Percentiles rank a stretch among this genome's conserved stretches.
These are phyloP conservation scores for Aporophyla nigra DNA, from an alignment of 2,888 invertebrate genomes.

Conservation along the genomic window DNA sequence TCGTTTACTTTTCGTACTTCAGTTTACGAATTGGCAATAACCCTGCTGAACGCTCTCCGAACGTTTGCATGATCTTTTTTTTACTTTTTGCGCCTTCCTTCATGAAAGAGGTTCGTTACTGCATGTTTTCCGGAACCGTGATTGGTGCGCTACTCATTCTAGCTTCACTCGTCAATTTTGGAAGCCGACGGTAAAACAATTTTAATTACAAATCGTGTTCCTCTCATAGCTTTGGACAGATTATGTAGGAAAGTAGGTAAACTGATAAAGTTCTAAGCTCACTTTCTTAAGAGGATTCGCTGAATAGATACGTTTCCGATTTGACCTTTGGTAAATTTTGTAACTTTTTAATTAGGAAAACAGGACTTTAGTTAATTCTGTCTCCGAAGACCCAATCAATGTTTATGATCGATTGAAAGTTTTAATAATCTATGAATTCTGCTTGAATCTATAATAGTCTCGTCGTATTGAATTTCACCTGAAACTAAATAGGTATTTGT, in stretches of 20 bases:
- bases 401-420: slow-evolving; percentile 1
- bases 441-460: slow-evolving; percentile 3
- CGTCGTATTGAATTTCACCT: slow-evolving; percentile 31
- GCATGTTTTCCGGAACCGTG: slow-evolving; percentile 75
- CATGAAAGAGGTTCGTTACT: slow-evolving; percentile 80
- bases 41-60: slow-evolving; percentile 18
- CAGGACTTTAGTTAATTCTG: neutral
- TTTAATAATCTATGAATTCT: slow-evolving; percentile 1
- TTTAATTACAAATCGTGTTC: slow-evolving; percentile 41
- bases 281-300: slow-evolving; percentile 44
- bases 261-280: slow-evolving; percentile 35
- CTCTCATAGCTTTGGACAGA: slow-evolving; percentile 28
- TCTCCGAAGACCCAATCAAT: slow-evolving; percentile 6
- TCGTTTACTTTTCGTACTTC: slow-evolving; percentile 21
- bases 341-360: slow-evolving; percentile 39
- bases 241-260: slow-evolving; percentile 31
- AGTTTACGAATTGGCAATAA: slow-evolving; percentile 43
- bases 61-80: slow-evolving; percentile 42
- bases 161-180: slow-evolving; percentile 25
- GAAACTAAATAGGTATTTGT: slow-evolving; percentile 45
- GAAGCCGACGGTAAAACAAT: slow-evolving; percentile 21
- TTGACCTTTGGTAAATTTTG: slow-evolving; percentile 31
- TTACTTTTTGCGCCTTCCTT: slow-evolving; percentile 71
- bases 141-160: slow-evolving; percentile 42
- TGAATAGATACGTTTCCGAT: slow-evolving; percentile 19